Evolutionary conservation across 2,113 vertebrate species (phyloP).

Genomic region (Marmota flaviventris): DNA sequence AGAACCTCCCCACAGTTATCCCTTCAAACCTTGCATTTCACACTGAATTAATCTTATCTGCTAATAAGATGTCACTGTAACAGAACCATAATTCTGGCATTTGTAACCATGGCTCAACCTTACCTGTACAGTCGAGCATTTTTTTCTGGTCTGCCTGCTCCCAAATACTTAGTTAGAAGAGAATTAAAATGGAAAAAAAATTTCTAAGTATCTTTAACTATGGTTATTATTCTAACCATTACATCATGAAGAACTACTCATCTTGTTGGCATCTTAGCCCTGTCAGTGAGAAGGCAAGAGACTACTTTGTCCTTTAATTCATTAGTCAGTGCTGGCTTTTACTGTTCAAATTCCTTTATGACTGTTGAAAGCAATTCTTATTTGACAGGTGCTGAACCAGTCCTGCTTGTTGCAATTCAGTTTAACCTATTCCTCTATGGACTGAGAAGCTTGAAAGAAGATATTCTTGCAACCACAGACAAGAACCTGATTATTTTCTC

Average conservation of each 20-base stretch:
- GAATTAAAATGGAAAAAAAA: no score
- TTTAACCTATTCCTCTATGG: slow-evolving; percentile 91
- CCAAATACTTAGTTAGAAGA: slow-evolving; percentile 4
- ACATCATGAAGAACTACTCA: background rate
- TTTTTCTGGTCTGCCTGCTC: background rate
- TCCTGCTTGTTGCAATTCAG: slow-evolving; percentile 91
- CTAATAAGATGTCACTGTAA: background rate
- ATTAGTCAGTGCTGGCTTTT: background rate
- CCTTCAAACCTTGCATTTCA: background rate
- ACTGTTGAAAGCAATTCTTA: background rate
- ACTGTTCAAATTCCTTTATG: background rate
- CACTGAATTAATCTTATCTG: background rate
- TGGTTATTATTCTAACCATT: background rate
- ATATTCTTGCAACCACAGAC: slow-evolving; percentile 86
- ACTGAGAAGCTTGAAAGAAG: slow-evolving; percentile 88
- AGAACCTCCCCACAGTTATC: background rate
- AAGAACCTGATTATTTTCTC: slow-evolving; percentile 90
- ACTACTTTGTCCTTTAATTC: background rate
- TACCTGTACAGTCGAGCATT: background rate
- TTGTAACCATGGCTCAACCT: background rate
- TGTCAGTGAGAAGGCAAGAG: background rate
- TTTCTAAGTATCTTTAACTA: background rate
- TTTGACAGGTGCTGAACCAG: slow-evolving; percentile 89
- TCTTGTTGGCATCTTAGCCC: background rate
- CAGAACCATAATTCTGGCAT: background rate